phyloP scores from a whole-genome alignment of 2,888 invertebrate genomes.

The Busseola fusca region DNA sequence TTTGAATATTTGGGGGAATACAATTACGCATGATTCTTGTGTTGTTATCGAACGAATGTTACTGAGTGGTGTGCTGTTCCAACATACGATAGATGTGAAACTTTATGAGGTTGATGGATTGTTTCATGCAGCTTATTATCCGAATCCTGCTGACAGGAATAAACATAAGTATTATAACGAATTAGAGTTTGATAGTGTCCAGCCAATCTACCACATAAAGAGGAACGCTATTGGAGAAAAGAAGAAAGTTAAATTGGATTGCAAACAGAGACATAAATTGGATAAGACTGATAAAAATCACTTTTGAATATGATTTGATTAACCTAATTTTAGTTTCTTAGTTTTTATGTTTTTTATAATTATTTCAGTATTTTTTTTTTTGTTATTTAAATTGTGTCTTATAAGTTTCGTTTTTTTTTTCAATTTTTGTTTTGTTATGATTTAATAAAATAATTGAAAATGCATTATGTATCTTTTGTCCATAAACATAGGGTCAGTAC shows the following conservation, averaged over 20 bases:
- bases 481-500: not conserved
- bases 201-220: constrained; percentile 80
- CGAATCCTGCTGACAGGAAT: constrained; percentile 83
- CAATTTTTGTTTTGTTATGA: not conserved
- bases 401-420: constrained; percentile 3
- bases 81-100: constrained; percentile 79
- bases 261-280: constrained; percentile 76
- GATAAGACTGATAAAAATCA: constrained; percentile 74
- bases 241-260: constrained; percentile 75
- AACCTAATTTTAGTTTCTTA: constrained; percentile 14
- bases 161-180: constrained; percentile 89
- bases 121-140: constrained; percentile 79
- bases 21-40: constrained; percentile 80
- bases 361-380: not conserved
- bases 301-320: constrained; percentile 63
- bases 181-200: constrained; percentile 80
- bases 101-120: constrained; percentile 78
- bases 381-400: constrained; percentile 1
- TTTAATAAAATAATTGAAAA: constrained; percentile 16
- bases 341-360: not conserved
- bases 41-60: constrained; percentile 80
- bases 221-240: constrained; percentile 72
- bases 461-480: not conserved
- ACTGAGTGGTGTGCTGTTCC: constrained; percentile 74
- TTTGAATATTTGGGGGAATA: constrained; percentile 83